Base-by-base conservation (phyloP, 2,888 invertebrate genomes). In the Drosophila neutralis region DNA sequence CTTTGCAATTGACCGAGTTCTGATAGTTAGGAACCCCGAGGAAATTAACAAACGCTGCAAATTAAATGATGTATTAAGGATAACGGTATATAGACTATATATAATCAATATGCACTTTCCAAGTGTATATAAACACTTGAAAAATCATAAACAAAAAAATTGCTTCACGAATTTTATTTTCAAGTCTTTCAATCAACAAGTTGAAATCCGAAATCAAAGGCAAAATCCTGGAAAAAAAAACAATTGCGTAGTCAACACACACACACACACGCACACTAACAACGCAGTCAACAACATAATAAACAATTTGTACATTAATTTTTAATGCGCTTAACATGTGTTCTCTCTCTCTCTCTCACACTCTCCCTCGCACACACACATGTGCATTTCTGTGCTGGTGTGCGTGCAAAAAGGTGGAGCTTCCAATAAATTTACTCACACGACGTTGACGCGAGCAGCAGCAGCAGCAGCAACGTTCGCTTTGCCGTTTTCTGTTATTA, bases 241-340 rank as follows among this genome's bases (percentile, higher is more conserved):
- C 35, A 49, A 72, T 80, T 80, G 68, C 81, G 65, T 79, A 79
- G 81, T 73, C 78, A 78, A 81, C 64, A 80, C 71, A 67, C 57
- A 79, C 65, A 80, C 60, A 73, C 42, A 21, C 27, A 51, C 36
- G 52, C 21, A 53, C 66, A 59, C 64, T 80, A 75, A 72, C 69
- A 73, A 53, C 76, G 76, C 77, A 76, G 73, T 66, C 74, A 72
- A 86, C 87, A 83, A 80, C 89, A 90, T 78, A 87, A 87, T 84
- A 89, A 87, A 82, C 87, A 89, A 89, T 89, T 87, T 87, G 89
- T 89, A 82, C 75, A 87, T 80, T 87, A 87, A 89, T 90, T 85
- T 83, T 82, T 83, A 89, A 90, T 87, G 89, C 83, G 85, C 81
- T 90, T 90, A 89, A 90, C 87, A 88, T 87, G 76, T 91, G 85